Evolutionary conservation across 2,888 invertebrate species (phyloP).

Genomic region (Caprella mutica): DNA sequence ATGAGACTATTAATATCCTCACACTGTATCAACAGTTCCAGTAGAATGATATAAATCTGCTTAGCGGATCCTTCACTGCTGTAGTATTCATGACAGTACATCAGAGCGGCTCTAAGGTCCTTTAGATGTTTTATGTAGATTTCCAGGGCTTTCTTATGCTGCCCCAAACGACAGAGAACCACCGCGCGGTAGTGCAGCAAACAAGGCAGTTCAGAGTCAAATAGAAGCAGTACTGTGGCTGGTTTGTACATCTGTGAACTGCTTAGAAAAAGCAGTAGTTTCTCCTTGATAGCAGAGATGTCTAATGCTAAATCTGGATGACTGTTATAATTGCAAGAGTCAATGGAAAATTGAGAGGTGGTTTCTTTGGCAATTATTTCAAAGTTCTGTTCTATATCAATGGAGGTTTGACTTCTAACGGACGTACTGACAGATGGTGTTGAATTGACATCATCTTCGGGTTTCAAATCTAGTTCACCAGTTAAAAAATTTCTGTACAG

Average conservation of each 20-base stretch:
- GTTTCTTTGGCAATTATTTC: constrained; percentile 32
- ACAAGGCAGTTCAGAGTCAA: constrained; percentile 55
- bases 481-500: constrained; percentile 67
- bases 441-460: too few species aligned
- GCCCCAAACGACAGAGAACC: constrained; percentile 77
- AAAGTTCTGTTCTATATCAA: too few species aligned
- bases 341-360: too few species aligned
- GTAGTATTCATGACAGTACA: constrained; percentile 56
- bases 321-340: too few species aligned
- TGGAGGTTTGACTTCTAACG: too few species aligned
- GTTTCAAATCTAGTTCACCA: too few species aligned
- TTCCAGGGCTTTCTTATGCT: constrained; percentile 82
- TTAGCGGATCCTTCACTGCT: constrained; percentile 33
- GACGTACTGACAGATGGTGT: too few species aligned
- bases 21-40: constrained; percentile 49
- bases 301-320: constrained; percentile 1
- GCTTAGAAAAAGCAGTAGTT: constrained; percentile 66
- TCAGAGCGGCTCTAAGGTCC: constrained; percentile 67
- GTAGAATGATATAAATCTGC: constrained; percentile 53
- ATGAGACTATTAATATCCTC: constrained; percentile 41
- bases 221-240: constrained; percentile 71
- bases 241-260: constrained; percentile 70
- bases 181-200: constrained; percentile 62
- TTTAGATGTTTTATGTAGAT: constrained; percentile 81
- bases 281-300: constrained; percentile 38